Conservation (phyloP, 2,888 invertebrate genomes). For the Caradrina clavipalpis region DNA sequence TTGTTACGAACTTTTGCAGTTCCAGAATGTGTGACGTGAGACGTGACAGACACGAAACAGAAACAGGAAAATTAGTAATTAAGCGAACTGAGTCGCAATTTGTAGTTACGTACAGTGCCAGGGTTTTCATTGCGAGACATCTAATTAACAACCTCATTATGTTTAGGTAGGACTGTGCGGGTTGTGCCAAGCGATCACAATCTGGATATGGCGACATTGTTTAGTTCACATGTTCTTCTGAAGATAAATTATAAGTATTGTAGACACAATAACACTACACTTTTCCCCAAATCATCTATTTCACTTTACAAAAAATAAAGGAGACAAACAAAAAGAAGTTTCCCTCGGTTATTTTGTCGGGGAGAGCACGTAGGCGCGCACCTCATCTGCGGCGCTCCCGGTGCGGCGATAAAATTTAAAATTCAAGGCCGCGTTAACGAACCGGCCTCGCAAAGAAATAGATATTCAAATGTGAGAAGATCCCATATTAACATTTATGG, state of each 20-base stretch:
- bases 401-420: constrained; percentile 90
- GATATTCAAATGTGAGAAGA: constrained; percentile 91
- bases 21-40: constrained; percentile 49
- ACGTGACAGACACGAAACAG: constrained; percentile 61
- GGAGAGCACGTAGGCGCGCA: constrained; percentile 89
- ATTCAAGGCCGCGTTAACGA: constrained; percentile 91
- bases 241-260: constrained; percentile 5
- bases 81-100: constrained; percentile 63
- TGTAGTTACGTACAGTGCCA: constrained; percentile 40
- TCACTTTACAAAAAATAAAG: constrained; percentile 78
- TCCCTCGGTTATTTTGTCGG: constrained; percentile 85
- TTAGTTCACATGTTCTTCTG: background rate
- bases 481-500: constrained; percentile 91
- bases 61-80: constrained; percentile 75
- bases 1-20: constrained; percentile 31
- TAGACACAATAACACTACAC: constrained; percentile 36
- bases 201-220: constrained; percentile 8
- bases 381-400: constrained; percentile 88
- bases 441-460: constrained; percentile 91
- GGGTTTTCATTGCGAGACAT: constrained; percentile 52
- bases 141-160: constrained; percentile 57
- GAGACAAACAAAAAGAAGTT: constrained; percentile 84
- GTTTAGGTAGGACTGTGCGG: constrained; percentile 10
- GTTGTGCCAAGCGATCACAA: constrained; percentile 26
- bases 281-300: constrained; percentile 68